Base-by-base conservation (phyloP, 1,140 invertebrate genomes). In the Coptotermes formosanus region DNA sequence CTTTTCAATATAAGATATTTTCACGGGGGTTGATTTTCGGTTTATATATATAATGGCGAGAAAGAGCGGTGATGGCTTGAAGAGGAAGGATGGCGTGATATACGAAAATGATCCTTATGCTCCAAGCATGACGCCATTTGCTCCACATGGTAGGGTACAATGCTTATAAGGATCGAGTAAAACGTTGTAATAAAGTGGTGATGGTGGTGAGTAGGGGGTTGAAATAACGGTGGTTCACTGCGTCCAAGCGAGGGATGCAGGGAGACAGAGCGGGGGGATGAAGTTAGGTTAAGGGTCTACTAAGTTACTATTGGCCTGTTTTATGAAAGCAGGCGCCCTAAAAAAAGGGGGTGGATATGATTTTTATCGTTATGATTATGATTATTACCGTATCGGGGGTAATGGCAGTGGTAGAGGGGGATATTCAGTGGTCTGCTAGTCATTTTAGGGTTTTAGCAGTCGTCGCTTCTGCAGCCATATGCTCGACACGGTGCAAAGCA, bases 261-360 rank as follows among this genome's bases (percentile, higher is more conserved):
- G 32, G 59, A 1, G 21, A 38, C 38, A 30, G 85, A 55, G 25
- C 23, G 7, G 38, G 75, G 23, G 81, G 64, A 82, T 69, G 48
- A 64, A 64, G 83, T 52, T 55, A 48, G 85, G 69, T 86, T 86
- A 86, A 86, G 85, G 69, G 59, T 44, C 85, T 86, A 44, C 85
- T 86, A 86, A 86, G 85, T 82, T 82, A 86, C 85, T 82, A 86
- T 86, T 86, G 85, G 85, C 85, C 82, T 86, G 85, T 86, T 82
- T 82, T 81, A 86, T 75, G 59, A 82, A 86, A 45, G 85, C n/a
- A 43, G 19, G 32, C 30, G 9, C 38, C 38, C 23, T n/a, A 81
- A 69, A 85, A 81, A 59, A 85, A 55, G 85, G 44, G 84, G 85
- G 43, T 12, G 85, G 69, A 85, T 84, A 84, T 84, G 45, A 52